These are phyloP conservation scores for Marasmarcha lunaedactyla DNA, from an alignment of 2,888 invertebrate species.

Conservation along the genomic window DNA sequence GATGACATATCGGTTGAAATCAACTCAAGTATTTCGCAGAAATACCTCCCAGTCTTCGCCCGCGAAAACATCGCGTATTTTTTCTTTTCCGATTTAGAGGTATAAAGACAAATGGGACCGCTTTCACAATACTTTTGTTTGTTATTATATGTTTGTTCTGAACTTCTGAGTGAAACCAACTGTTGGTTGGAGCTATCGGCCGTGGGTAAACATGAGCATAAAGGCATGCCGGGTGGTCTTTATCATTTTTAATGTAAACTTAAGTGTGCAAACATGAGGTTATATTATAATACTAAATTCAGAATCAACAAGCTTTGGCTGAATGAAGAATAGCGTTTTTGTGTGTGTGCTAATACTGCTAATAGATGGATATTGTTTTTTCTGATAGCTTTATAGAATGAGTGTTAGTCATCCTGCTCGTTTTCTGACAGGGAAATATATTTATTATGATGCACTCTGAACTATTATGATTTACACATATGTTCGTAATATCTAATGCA, in stretches of 20 bases:
- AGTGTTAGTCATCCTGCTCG: no score
- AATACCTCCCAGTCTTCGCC: slow-evolving; percentile 13
- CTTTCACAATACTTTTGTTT: slow-evolving; percentile 51
- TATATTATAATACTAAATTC: slow-evolving; percentile 55
- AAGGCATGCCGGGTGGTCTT: slow-evolving; percentile 57
- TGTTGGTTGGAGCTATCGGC: slow-evolving; percentile 41
- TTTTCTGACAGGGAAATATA: no score
- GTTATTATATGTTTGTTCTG: slow-evolving; percentile 50
- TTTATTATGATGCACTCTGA: no score
- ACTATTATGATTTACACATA: no score
- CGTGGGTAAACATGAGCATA: slow-evolving; percentile 33
- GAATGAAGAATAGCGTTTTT: slow-evolving; percentile 26
- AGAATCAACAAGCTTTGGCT: slow-evolving; percentile 35
- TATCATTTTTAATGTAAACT: slow-evolving; percentile 63
- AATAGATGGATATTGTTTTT: no score
- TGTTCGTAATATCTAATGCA: no score
- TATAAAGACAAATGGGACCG: slow-evolving; percentile 37
- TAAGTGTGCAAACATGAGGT: slow-evolving; percentile 29
- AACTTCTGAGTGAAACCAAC: slow-evolving; percentile 59
- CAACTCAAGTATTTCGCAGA: slow-evolving; percentile 7
- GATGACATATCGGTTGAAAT: no score
- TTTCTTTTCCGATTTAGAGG: slow-evolving; percentile 17
- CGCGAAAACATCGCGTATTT: slow-evolving; percentile 16
- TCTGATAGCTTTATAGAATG: no score
- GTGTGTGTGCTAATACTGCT: slow-evolving; percentile 44